Evolutionary conservation across 2,888 invertebrate species (phyloP).

Genomic region (Pseudanteris insignis): DNA sequence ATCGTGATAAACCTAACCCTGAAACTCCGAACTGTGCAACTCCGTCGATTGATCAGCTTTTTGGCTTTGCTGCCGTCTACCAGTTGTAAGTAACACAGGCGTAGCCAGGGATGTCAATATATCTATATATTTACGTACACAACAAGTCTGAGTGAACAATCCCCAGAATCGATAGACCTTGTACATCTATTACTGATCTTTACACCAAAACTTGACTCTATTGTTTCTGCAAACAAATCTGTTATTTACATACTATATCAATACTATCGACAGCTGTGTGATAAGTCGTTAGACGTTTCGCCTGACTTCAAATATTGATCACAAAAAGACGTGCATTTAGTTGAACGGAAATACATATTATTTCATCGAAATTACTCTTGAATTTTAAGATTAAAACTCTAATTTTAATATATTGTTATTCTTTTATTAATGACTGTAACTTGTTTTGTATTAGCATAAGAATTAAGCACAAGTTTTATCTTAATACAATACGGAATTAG

Average conservation of each 20-base stretch:
- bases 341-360: too few relatives aligned
- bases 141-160: constrained; percentile 13
- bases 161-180: constrained; percentile 12
- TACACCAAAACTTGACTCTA: constrained; percentile 1
- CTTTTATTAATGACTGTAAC: too few relatives aligned
- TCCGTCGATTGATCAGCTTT: constrained; percentile 32
- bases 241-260: not conserved
- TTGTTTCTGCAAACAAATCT: constrained; percentile 7
- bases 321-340: too few relatives aligned
- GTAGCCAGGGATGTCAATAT: constrained; percentile 14
- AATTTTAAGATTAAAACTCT: too few relatives aligned
- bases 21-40: constrained; percentile 27
- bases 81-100: constrained; percentile 26
- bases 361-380: too few relatives aligned
- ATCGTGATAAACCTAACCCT: constrained; percentile 18
- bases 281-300: too few relatives aligned
- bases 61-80: constrained; percentile 20
- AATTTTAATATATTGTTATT: too few relatives aligned
- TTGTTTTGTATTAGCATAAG: too few relatives aligned
- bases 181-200: constrained; percentile 22
- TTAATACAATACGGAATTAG: too few relatives aligned
- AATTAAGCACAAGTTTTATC: too few relatives aligned
- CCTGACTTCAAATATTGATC: too few relatives aligned
- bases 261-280: not conserved
- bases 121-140: constrained; percentile 15